Evolutionary conservation across 2,888 invertebrate species (phyloP).

Genomic region (Dynastes maya): DNA sequence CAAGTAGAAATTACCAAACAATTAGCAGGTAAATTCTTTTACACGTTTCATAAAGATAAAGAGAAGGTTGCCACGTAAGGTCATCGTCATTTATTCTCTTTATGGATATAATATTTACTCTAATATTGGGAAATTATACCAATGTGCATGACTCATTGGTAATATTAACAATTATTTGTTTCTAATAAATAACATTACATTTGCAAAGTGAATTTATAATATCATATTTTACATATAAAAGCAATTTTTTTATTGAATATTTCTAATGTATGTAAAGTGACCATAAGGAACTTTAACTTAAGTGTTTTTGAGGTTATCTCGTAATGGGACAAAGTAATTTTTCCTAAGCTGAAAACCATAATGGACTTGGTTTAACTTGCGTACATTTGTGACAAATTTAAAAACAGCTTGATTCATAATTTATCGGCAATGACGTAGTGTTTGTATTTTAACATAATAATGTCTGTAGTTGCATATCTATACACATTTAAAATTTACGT

Average conservation of each 20-base stretch:
- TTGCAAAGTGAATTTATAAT: neutral
- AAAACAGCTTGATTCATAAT: no score
- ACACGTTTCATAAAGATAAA: neutral
- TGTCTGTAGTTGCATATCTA: no score
- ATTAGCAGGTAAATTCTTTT: constrained; percentile 17
- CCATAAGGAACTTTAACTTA: no score
- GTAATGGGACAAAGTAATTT: neutral
- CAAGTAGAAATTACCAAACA: neutral
- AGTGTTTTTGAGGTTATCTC: neutral
- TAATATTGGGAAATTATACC: neutral
- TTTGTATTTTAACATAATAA: no score
- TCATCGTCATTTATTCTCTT: neutral
- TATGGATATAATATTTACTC: neutral
- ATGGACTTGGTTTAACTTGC: neutral
- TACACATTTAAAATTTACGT: no score
- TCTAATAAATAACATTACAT: neutral
- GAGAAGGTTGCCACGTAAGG: neutral
- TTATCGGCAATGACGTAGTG: no score
- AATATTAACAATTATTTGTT: constrained; percentile 2
- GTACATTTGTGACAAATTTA: neutral
- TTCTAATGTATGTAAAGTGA: no score
- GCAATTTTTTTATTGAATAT: no score
- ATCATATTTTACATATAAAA: no score
- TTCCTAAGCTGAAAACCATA: neutral
- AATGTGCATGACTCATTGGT: neutral